A percentile compares a stretch with the other conserved stretches of the same genome.
These are phyloP conservation scores for Sesamia nonagrioides DNA, from an alignment of 1,140 invertebrate species.

Conservation along the genomic window DNA sequence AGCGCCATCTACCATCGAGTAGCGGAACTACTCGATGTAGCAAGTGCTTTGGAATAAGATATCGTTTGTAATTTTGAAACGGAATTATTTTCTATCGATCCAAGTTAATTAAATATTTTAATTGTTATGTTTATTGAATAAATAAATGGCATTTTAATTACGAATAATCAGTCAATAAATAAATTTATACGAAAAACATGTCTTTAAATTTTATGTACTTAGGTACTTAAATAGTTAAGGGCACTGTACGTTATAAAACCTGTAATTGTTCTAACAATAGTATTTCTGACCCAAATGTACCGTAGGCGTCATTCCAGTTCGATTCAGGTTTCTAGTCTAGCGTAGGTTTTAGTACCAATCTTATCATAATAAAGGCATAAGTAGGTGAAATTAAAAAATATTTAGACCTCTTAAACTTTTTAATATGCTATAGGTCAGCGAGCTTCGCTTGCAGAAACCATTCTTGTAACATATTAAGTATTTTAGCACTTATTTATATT, in stretches of 20 bases:
- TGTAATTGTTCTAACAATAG: neutral
- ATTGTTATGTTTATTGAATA: too few species aligned
- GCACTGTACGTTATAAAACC: too few species aligned
- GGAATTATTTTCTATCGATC: too few species aligned
- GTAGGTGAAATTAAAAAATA: constrained; percentile 12
- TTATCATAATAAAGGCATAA: neutral
- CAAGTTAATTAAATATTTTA: too few species aligned
- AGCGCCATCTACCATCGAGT: constrained; percentile 66
- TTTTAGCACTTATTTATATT: too few species aligned
- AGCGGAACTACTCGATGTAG: constrained; percentile 36
- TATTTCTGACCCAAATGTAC: neutral
- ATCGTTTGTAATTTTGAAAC: too few species aligned
- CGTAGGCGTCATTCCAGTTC: neutral
- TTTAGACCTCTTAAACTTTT: neutral
- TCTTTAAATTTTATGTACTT: too few species aligned
- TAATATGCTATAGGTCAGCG: constrained; percentile 12
- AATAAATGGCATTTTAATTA: too few species aligned
- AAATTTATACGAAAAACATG: too few species aligned
- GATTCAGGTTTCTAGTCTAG: neutral
- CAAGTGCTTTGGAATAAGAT: neutral
- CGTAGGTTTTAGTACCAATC: neutral
- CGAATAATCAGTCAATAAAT: too few species aligned
- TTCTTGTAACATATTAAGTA: neutral
- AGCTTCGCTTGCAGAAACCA: neutral
- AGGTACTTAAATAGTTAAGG: too few species aligned